phyloP scores from a whole-genome alignment of 2,888 invertebrate species.

The Leucozona laternaria region DNA sequence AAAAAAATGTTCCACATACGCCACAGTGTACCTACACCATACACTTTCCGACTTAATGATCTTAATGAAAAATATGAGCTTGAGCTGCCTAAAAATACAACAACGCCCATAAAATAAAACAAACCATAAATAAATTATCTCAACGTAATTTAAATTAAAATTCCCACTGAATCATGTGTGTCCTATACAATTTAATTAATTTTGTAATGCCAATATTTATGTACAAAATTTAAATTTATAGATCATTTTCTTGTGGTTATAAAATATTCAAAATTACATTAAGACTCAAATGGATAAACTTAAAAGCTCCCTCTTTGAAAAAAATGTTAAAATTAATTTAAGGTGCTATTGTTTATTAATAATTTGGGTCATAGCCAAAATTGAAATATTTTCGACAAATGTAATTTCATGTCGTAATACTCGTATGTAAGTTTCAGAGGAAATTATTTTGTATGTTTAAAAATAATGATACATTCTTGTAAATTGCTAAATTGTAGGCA shows the following conservation, averaged over 20 bases:
- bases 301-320: not conserved
- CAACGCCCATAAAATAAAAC: not conserved
- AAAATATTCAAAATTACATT: not conserved
- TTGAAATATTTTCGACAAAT: not conserved
- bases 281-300: not conserved
- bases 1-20: conserved; percentile 1
- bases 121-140: not conserved
- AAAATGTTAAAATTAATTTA: not conserved
- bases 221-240: not conserved
- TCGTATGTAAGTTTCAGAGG: not conserved
- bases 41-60: not conserved
- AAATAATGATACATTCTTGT: not conserved
- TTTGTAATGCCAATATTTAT: not conserved
- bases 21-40: not conserved
- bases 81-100: not conserved
- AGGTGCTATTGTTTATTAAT: conserved; percentile 4
- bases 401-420: conserved; percentile 16
- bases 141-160: conserved; percentile 4
- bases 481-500: not conserved
- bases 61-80: not conserved
- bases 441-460: not conserved
- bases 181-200: not conserved
- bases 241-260: not conserved
- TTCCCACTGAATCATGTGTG: not conserved
- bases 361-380: not conserved